Evolutionary conservation across 2,888 invertebrate genomes (phyloP).

Genomic region (Pheosia gnoma): DNA sequence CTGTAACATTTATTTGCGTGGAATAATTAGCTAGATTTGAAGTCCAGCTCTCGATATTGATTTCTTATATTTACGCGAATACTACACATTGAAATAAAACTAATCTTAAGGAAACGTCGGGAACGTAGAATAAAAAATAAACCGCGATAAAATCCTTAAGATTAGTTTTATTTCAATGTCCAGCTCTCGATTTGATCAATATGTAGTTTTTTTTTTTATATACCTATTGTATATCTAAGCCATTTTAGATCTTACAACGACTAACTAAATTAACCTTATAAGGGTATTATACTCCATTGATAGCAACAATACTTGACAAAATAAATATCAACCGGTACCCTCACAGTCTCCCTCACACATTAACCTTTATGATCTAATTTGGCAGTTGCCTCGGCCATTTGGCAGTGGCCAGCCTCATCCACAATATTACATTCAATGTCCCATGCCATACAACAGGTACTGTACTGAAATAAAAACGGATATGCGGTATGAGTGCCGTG

Average conservation of each 20-base stretch:
- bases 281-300: not conserved
- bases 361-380: constrained; percentile 79
- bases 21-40: too few species aligned
- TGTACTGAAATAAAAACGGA: constrained; percentile 31
- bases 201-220: too few species aligned
- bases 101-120: too few species aligned
- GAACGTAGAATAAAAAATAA: too few species aligned
- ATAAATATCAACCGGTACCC: constrained; percentile 42
- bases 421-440: constrained; percentile 55
- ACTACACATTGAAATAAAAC: too few species aligned
- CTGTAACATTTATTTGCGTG: too few species aligned
- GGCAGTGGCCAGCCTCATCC: constrained; percentile 54
- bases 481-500: constrained; percentile 31
- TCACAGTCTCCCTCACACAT: constrained; percentile 52
- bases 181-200: too few species aligned
- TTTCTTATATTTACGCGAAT: too few species aligned
- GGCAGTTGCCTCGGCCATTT: constrained; percentile 65
- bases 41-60: too few species aligned
- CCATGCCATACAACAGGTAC: constrained; percentile 62
- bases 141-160: too few species aligned
- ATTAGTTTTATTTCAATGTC: too few species aligned
- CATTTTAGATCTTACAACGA: not conserved
- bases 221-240: too few species aligned
- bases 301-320: constrained; percentile 20
- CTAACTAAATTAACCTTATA: not conserved